These are phyloP conservation scores for Cerceris ruficornis DNA, from an alignment of 2,888 invertebrate genomes.

Conservation along the genomic window DNA sequence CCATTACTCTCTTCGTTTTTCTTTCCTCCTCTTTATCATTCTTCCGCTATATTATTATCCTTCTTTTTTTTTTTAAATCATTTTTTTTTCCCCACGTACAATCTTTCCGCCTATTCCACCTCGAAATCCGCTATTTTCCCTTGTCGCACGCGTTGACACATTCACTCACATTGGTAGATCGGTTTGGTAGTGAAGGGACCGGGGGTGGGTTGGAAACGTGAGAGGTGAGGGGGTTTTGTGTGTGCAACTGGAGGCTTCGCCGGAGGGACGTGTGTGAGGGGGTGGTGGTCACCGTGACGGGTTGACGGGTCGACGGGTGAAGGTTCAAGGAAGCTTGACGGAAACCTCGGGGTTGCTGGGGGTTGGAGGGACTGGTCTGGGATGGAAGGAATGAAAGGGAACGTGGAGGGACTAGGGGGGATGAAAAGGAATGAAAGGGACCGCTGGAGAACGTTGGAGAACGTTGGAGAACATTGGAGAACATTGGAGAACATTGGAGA, in stretches of 20 bases:
- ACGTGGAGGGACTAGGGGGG: too few species aligned
- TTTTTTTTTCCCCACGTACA: conserved; percentile 27
- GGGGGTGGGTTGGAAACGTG: conserved; percentile 34
- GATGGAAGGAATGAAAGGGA: too few species aligned
- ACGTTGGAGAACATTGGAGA: too few species aligned
- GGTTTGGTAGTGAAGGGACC: conserved; percentile 66
- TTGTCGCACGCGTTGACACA: conserved; percentile 71
- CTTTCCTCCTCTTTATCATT: not conserved
- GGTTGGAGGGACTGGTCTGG: too few species aligned
- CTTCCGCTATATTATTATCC: conserved; percentile 1
- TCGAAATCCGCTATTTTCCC: conserved; percentile 56
- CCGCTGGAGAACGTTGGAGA: too few species aligned
- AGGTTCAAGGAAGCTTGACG: too few species aligned
- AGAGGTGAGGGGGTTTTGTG: conserved; percentile 30
- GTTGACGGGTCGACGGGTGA: too few species aligned
- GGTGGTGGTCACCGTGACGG: not conserved
- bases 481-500: too few species aligned
- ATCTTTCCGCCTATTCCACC: conserved; percentile 30
- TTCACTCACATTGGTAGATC: conserved; percentile 80
- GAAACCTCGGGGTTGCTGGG: too few species aligned
- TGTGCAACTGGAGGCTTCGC: conserved; percentile 28
- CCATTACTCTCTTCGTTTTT: conserved; percentile 24
- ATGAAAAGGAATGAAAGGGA: too few species aligned
- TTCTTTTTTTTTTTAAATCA: conserved; percentile 11
- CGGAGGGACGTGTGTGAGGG: conserved; percentile 21